Evolutionary conservation across 2,888 invertebrate species (phyloP), one percentile per base, ranked within the genome.

Genomic region (Andricus curvator): DNA sequence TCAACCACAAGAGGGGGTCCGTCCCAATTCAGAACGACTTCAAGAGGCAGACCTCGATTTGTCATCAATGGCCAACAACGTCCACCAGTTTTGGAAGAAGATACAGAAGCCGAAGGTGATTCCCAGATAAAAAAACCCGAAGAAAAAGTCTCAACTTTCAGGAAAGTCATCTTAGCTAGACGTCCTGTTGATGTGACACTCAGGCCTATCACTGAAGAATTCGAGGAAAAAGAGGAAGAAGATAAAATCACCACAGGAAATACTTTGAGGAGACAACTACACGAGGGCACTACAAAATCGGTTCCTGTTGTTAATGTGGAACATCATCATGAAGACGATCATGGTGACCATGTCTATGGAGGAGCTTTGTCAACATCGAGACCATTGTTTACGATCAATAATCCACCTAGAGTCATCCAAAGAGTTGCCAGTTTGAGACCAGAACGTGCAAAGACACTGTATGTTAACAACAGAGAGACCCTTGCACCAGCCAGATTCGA

Each of bases 361-460:
- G 94, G 95, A 56, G 95, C 95, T 37, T 83, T 95, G 20, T 95
- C 95, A 0, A 95, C 95, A 41, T 94, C 95, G 8, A 93, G 96
- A 51, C 96, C 96, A 0, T 90, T 96, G 22, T 96, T 96, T 86
- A 96, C 96, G 0, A 96, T 96, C 0, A 95, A 95, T 0, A 94
- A 94, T 11, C 93, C 95, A 37, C 94, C 95, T 0, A 93, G 95
- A 87, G 89, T 95, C 44, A 92, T 95, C 51, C 94, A 91, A 48
- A 87, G 92, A 29, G 84, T 91, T 2, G 74, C 88, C 1, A 84
- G 81, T 1, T 81, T 85, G 0, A 86, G 91, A 41, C 77, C 86
- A 0, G 92, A 92, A 1, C 86, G 88, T 11, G 90, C 89, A 4
- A 90, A 90, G 0, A 89, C 88, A 67, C 77, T 86, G 20, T 41